phyloP scores from a whole-genome alignment of 2,797 vertebrate species.

The Glyptemys insculpta region DNA sequence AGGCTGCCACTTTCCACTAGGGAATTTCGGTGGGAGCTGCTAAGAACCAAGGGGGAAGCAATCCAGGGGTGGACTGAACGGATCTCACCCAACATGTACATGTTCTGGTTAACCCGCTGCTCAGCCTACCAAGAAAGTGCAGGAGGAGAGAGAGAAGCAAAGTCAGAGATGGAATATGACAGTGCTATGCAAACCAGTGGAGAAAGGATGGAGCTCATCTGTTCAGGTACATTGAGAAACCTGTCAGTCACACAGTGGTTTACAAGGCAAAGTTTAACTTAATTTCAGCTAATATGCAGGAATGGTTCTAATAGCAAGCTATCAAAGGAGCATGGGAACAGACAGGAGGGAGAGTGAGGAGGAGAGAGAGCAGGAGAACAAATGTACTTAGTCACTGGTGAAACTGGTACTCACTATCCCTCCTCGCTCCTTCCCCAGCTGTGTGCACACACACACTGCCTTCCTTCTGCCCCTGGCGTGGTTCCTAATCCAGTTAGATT shows the following conservation, averaged over 20 bases:
- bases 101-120: background rate
- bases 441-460: background rate
- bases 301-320: slow-evolving; percentile 63
- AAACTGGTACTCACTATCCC: background rate
- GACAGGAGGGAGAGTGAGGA: slow-evolving; percentile 36
- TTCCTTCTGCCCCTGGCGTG: background rate
- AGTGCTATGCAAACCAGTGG: background rate
- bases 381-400: background rate
- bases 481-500: background rate
- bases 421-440: background rate
- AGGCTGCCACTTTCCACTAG: background rate
- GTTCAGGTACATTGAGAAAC: slow-evolving; percentile 42
- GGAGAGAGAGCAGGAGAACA: background rate
- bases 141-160: background rate
- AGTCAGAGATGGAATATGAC: background rate
- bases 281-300: slow-evolving; percentile 67
- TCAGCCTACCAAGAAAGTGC: background rate
- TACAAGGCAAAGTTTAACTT: slow-evolving; percentile 53
- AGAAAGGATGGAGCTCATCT: slow-evolving; percentile 13
- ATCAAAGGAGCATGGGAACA: slow-evolving; percentile 24
- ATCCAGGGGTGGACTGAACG: background rate
- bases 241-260: slow-evolving; percentile 37
- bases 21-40: background rate
- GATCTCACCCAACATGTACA: background rate
- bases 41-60: background rate